Percentiles rank a stretch among this genome's conserved stretches.
Evolutionary conservation across 2,797 vertebrate species (phyloP).

Genomic region (Trachops cirrhosus): DNA sequence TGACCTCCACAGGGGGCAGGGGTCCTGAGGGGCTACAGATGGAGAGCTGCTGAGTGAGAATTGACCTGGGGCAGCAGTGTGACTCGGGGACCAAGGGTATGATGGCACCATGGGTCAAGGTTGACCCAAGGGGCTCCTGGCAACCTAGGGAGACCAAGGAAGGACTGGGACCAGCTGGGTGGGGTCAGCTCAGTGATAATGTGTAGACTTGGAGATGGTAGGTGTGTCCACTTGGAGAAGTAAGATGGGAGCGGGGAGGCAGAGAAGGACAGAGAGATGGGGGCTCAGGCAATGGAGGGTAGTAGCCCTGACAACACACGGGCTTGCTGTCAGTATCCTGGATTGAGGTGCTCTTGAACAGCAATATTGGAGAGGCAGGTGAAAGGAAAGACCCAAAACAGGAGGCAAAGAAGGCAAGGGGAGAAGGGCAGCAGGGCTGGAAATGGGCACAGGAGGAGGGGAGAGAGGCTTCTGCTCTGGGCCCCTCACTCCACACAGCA

Average conservation of each 20-base stretch:
- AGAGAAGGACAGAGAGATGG: background rate
- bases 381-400: background rate
- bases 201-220: background rate
- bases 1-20: too few relatives aligned
- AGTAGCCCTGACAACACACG: background rate
- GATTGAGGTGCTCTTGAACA: background rate
- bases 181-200: background rate
- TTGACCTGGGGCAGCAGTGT: too few relatives aligned
- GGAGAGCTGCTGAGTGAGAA: background rate
- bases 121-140: background rate
- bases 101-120: background rate
- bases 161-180: background rate
- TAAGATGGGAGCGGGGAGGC: background rate
- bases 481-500: background rate
- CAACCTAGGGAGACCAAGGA: background rate
- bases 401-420: background rate
- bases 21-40: background rate
- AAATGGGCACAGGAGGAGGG: background rate
- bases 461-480: background rate
- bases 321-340: background rate
- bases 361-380: background rate
- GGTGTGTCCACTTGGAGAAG: too few relatives aligned
- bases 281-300: background rate
- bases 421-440: background rate
- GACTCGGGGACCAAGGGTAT: background rate